A percentile compares a stretch with the other conserved stretches of the same genome.
Conservation (phyloP, 2,797 vertebrate species). For the Ciconia nigra region DNA sequence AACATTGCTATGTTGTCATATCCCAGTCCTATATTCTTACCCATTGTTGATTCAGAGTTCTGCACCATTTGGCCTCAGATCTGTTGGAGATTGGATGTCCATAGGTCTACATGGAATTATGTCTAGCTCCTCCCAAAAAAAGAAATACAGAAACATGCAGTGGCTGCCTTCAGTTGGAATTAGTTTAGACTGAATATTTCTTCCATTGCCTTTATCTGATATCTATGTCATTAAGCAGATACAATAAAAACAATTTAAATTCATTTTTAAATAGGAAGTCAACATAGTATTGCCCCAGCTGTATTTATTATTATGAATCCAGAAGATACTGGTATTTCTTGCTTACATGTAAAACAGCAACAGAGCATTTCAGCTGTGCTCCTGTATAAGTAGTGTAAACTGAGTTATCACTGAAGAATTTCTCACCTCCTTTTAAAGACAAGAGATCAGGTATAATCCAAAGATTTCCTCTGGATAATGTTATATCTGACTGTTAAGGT, state of each 20-base stretch:
- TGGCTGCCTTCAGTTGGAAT: background rate
- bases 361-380: background rate
- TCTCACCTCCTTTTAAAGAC: background rate
- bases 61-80: background rate
- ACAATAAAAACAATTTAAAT: background rate
- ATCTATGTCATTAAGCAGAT: background rate
- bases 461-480: background rate
- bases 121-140: background rate
- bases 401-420: background rate
- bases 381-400: background rate
- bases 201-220: background rate
- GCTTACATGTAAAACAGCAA: background rate
- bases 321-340: background rate
- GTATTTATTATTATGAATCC: background rate
- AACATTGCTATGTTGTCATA: background rate
- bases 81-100: background rate
- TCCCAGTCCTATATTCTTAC: background rate
- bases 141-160: background rate
- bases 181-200: background rate
- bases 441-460: background rate
- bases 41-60: background rate
- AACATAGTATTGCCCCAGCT: background rate
- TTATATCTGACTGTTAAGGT: background rate
- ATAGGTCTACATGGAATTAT: background rate
- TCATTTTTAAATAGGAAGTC: background rate